Conservation (phyloP, 1,140 invertebrate species). For the Campodea augens region DNA sequence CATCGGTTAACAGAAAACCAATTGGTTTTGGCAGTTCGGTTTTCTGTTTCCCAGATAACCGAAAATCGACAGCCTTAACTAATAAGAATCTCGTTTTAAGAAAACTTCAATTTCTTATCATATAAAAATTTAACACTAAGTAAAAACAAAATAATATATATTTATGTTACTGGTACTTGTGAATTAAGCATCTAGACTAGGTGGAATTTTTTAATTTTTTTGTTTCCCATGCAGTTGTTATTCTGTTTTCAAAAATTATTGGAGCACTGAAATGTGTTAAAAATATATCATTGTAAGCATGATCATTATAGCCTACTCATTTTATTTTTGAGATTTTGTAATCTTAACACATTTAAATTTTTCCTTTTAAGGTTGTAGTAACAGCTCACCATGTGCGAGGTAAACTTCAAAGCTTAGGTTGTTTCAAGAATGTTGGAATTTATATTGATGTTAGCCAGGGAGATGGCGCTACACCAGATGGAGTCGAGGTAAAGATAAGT, state of each 20-base stretch:
- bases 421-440: conserved; percentile 61
- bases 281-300: background rate
- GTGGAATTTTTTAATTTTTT: too few species aligned
- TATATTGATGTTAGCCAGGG: conserved; percentile 64
- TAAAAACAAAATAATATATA: too few species aligned
- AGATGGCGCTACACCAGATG: conserved; percentile 43
- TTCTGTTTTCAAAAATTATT: background rate
- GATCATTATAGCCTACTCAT: background rate
- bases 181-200: too few species aligned
- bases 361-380: conserved; percentile 25
- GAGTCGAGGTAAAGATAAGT: conserved; percentile 54
- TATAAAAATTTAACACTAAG: too few species aligned
- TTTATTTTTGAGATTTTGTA: background rate
- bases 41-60: too few species aligned
- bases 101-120: too few species aligned
- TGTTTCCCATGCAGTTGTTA: background rate
- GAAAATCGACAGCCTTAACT: too few species aligned
- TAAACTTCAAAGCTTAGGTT: conserved; percentile 53
- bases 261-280: background rate
- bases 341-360: conserved; percentile 9
- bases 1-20: too few species aligned
- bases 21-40: too few species aligned
- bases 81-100: too few species aligned
- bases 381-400: conserved; percentile 33
- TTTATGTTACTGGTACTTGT: too few species aligned